Evolutionary conservation across 1,140 invertebrate genomes (phyloP).

Genomic region (Nasonia giraulti): DNA sequence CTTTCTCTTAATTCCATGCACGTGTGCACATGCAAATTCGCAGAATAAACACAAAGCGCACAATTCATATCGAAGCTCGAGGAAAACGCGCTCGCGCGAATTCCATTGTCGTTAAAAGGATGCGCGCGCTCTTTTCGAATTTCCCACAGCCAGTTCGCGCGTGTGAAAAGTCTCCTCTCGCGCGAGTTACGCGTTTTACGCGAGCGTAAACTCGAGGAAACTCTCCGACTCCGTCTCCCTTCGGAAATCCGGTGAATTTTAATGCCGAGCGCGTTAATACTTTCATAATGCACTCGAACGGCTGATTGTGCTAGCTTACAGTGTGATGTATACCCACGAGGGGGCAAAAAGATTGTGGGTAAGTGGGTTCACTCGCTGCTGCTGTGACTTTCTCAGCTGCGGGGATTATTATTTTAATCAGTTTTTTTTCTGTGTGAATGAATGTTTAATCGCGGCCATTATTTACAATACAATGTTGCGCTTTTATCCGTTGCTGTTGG

Average conservation of each 20-base stretch:
- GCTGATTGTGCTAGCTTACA: not conserved
- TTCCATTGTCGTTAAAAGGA: constrained; percentile 39
- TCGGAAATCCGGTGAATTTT: constrained; percentile 49
- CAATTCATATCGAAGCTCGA: not conserved
- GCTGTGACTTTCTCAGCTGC: not conserved
- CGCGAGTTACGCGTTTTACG: not conserved
- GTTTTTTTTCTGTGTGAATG: not conserved
- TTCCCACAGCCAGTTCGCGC: constrained; percentile 35
- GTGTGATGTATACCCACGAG: not conserved
- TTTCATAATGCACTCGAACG: constrained; percentile 13
- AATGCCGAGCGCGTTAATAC: constrained; percentile 30
- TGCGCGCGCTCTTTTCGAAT: constrained; percentile 6
- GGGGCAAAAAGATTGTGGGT: not conserved
- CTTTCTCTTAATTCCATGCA: not conserved
- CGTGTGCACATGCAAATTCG: constrained; percentile 16
- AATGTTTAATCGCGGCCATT: too few relatives aligned
- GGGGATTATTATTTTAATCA: not conserved
- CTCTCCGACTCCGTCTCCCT: constrained; percentile 1
- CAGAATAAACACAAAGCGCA: constrained; percentile 3
- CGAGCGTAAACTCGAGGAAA: not conserved
- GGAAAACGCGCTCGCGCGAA: constrained; percentile 17
- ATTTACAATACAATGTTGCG: not conserved
- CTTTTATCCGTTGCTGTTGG: not conserved
- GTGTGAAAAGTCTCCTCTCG: constrained; percentile 30
- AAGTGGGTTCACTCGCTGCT: not conserved